Base-by-base conservation (phyloP, 2,113 vertebrate genomes). In the Malurus elegans region DNA sequence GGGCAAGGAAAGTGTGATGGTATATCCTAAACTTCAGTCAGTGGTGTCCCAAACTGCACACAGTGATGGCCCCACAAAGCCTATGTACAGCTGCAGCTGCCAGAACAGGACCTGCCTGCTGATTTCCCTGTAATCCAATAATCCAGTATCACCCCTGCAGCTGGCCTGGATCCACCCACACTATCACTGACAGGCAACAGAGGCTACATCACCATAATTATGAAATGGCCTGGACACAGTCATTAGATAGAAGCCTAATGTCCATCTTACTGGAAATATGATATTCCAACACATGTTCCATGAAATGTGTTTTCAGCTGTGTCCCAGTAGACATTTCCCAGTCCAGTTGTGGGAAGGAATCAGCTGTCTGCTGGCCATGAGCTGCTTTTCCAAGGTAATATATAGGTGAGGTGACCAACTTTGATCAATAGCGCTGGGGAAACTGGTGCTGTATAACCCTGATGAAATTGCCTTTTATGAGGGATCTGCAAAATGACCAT, bases 121-220 rank as follows among this genome's bases (percentile, higher is more conserved):
- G 38, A n/a, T 50, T 42, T 40, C 18, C 60, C 58, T 65, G 42
- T 36, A 32, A 78, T 57, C 19, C 44, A 51, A 3, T 38, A 75
- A 58, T 32, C 36, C 36, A 36, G 19, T 17, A 26, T 40, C 29
- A 31, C 4, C 14, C 32, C 44, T 0, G 0, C 26, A 38, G 34
- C 53, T 86, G 82, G 31, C n/a, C 61, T 69, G 54, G 6, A 28
- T 60, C 36, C 34, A 25, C 16, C 78, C 50, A 29, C 48, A 44
- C 65, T 10, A 19, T 81, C 74, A 38, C 21, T 85, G 31, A n/a
- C 70, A 79, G 51, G 61, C 79, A 88, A n/a, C 45, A 72, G 36
- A 26, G 73, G 4, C 70, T 75, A 21, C 29, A 48, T 56, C 53
- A 72, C 13, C 0, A 0, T 51, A 60, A 19, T 57, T 78, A 70